Evolutionary conservation across 1,140 invertebrate genomes (phyloP), one percentile per base, ranked within the genome.

Genomic region (Cherax destructor): DNA sequence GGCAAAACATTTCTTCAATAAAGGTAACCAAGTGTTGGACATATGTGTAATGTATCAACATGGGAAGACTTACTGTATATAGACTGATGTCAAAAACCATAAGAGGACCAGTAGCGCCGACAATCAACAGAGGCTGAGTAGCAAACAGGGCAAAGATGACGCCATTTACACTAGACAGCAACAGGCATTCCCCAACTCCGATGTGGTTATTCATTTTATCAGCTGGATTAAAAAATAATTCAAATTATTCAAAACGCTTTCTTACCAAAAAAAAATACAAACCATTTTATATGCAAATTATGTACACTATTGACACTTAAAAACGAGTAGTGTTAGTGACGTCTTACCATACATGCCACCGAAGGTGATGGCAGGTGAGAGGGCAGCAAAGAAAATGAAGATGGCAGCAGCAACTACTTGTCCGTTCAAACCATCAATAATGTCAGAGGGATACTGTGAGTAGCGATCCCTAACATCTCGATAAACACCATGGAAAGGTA

Each of bases 381-480:
- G 98, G 56, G 97, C 98, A 49, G 98, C 98, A 94, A 99, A 99
- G 95, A 99, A 99, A 96, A 99, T 99, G 94, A 99, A 99, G 92
- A 99, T 97, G 0, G 98, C 96, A 0, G 98, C 97, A 0, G 98
- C 98, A 0, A 98, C 93, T 88, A 98, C 98, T 94, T 98, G 98
- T 0, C 96, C 95, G 47, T 97, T 99, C 1, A 99, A 93, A 0
- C 97, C 98, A 93, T 99, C 98, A 7, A 95, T 96, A 89, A 99
- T 96, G 94, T 99, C 98, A 83, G 97, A 98, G 84, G 96, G 93
- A 94, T 99, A 99, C 94, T 96, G 95, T 0, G 98, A 97, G 94
- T 97, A 98, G 56, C 98, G 96, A 13, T 97, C 95, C 93, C 97
- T 97, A 5, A 99, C 96, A 94, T 99, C 98, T 81, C 97, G 97